Percentiles rank a stretch among this genome's conserved stretches.
Evolutionary conservation across 2,888 invertebrate genomes (phyloP).

Genomic region (Matsumyia berberina): DNA sequence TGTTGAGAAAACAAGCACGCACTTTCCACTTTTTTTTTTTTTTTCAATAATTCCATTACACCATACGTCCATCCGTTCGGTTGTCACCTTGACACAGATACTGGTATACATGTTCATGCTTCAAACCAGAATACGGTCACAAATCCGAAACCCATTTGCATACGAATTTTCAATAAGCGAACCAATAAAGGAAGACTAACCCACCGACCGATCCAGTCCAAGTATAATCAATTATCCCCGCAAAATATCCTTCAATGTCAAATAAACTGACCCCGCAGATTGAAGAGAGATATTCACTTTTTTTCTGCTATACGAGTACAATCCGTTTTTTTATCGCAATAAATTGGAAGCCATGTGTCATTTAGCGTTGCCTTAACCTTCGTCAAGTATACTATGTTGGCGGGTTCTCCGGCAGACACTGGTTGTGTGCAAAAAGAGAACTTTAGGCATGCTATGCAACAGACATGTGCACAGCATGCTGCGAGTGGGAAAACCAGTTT

Average conservation of each 20-base stretch:
- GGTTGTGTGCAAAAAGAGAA: constrained; percentile 12
- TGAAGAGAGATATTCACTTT: constrained; percentile 48
- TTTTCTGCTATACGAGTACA: neutral
- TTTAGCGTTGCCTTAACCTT: constrained; percentile 72
- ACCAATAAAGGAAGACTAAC: constrained; percentile 59
- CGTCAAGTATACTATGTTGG: constrained; percentile 65
- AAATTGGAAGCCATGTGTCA: constrained; percentile 56
- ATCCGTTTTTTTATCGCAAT: constrained; percentile 38
- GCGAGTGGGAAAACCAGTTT: constrained; percentile 64
- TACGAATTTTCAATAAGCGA: constrained; percentile 59
- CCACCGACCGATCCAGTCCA: constrained; percentile 42
- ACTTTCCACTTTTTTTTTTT: constrained; percentile 1
- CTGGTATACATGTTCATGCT: neutral
- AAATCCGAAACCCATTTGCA: constrained; percentile 64
- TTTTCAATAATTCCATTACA: constrained; percentile 47
- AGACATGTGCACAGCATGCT: constrained; percentile 67
- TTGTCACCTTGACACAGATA: constrained; percentile 70
- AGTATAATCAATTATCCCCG: constrained; percentile 71
- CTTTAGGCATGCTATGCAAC: constrained; percentile 58
- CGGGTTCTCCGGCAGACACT: constrained; percentile 47
- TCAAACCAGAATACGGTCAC: constrained; percentile 45
- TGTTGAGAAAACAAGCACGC: too few species aligned
- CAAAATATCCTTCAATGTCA: constrained; percentile 75
- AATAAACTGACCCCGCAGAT: constrained; percentile 67
- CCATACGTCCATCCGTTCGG: constrained; percentile 45